A percentile compares a stretch with the other conserved stretches of the same genome.
These are phyloP conservation scores for Stegodyphus mimosarum DNA, from an alignment of 1,140 invertebrate species.

Conservation along the genomic window DNA sequence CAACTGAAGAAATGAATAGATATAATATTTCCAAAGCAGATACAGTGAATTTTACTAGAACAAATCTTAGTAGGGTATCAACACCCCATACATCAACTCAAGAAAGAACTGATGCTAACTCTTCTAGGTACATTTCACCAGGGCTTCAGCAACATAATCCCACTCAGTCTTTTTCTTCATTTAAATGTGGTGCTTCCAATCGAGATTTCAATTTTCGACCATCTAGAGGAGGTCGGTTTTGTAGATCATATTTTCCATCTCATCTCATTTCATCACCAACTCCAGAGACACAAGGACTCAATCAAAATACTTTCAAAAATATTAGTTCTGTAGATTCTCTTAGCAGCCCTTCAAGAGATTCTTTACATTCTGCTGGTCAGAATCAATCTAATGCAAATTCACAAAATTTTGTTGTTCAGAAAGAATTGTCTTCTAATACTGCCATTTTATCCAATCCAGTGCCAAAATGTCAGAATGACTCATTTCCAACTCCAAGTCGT, in stretches of 20 bases:
- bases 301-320: not conserved
- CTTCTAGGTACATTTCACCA: not conserved
- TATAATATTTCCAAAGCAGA: not conserved
- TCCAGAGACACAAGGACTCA: not conserved
- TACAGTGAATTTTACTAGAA: not conserved
- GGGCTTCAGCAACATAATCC: not conserved
- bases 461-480: not conserved
- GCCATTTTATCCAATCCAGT: no score
- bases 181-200: not conserved
- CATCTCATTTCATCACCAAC: slow-evolving; percentile 35
- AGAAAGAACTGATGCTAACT: no score
- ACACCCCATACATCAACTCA: no score
- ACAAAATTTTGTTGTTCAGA: not conserved
- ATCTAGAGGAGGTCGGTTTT: slow-evolving; percentile 51
- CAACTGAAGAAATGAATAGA: not conserved
- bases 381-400: slow-evolving; percentile 4
- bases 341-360: not conserved
- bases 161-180: not conserved
- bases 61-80: not conserved
- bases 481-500: not conserved
- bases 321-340: no score
- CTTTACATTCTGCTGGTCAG: not conserved
- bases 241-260: slow-evolving; percentile 49
- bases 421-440: not conserved
- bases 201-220: slow-evolving; percentile 42